Evolutionary conservation across 2,113 vertebrate genomes (phyloP).

Genomic region (Sphyrna mokarran): DNA sequence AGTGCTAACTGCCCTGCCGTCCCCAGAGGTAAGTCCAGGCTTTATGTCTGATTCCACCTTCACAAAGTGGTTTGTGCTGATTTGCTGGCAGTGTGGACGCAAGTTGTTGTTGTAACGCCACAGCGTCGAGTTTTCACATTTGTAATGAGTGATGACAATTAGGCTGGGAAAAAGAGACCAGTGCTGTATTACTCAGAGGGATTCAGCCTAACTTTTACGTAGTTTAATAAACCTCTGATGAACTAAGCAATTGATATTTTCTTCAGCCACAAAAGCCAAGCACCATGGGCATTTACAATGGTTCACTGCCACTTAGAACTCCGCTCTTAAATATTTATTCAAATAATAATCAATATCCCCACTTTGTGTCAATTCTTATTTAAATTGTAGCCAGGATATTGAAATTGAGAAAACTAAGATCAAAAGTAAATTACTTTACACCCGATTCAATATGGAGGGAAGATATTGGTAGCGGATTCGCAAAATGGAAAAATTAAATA

Average conservation of each 20-base stretch:
- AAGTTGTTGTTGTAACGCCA: not conserved
- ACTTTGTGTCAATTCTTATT: slow-evolving; percentile 23
- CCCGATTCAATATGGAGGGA: not conserved
- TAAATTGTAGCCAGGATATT: slow-evolving; percentile 2
- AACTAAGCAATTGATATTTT: not conserved
- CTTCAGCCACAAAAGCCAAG: not conserved
- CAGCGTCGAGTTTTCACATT: not conserved
- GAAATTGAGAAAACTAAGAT: not conserved
- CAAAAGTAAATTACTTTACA: slow-evolving; percentile 17
- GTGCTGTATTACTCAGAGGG: not conserved
- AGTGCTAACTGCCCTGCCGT: too few relatives aligned
- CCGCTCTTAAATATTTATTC: slow-evolving; percentile 27
- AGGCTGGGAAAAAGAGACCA: not conserved
- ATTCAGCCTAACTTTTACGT: not conserved
- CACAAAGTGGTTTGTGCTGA: not conserved
- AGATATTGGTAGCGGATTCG: not conserved
- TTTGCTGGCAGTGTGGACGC: not conserved
- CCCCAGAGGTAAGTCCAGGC: not conserved
- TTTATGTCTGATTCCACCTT: not conserved
- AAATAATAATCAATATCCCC: slow-evolving; percentile 22
- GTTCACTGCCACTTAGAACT: not conserved
- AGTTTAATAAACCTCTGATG: slow-evolving; percentile 23
- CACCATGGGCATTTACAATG: not conserved
- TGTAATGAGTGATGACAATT: not conserved
- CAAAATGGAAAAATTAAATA: slow-evolving; percentile 35